Evolutionary conservation across 2,888 invertebrate genomes (phyloP).

Genomic region (Apodemia zela): DNA sequence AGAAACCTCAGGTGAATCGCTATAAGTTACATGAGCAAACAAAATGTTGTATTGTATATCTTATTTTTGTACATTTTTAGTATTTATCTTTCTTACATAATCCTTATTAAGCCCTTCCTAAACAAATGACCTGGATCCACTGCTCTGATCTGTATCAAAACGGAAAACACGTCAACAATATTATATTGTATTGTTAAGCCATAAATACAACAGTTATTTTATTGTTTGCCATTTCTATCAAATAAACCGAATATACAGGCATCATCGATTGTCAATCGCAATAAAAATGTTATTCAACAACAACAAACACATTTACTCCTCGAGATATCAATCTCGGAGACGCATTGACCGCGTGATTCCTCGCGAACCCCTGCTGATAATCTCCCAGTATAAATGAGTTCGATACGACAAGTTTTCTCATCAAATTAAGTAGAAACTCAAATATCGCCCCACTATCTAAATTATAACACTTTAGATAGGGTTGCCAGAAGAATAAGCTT

Average conservation of each 20-base stretch:
- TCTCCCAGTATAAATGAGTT: conserved; percentile 64
- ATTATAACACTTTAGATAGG: conserved; percentile 22
- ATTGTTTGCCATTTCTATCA: conserved; percentile 24
- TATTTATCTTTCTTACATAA: too few species aligned
- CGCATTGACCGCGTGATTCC: conserved; percentile 40
- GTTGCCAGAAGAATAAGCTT: conserved; percentile 30
- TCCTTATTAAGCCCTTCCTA: too few species aligned
- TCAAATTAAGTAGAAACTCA: conserved; percentile 70
- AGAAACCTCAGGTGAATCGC: too few species aligned
- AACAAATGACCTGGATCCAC: too few species aligned
- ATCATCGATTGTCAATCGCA: conserved; percentile 35
- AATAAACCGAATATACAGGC: conserved; percentile 38
- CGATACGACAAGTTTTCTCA: conserved; percentile 68
- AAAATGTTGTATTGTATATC: too few species aligned
- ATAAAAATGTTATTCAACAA: conserved; percentile 42
- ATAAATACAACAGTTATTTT: conserved; percentile 7
- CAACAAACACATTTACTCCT: conserved; percentile 41
- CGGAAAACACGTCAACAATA: not conserved
- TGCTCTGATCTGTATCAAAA: not conserved
- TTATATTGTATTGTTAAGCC: not conserved
- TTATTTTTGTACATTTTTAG: too few species aligned
- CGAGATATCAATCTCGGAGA: conserved; percentile 49
- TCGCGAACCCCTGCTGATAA: conserved; percentile 48
- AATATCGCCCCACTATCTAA: conserved; percentile 33
- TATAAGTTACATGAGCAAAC: too few species aligned